A percentile compares a stretch with the other conserved stretches of the same genome.
Evolutionary conservation across 2,888 invertebrate genomes (phyloP).

Genomic region (Drosophila prostipennis): DNA sequence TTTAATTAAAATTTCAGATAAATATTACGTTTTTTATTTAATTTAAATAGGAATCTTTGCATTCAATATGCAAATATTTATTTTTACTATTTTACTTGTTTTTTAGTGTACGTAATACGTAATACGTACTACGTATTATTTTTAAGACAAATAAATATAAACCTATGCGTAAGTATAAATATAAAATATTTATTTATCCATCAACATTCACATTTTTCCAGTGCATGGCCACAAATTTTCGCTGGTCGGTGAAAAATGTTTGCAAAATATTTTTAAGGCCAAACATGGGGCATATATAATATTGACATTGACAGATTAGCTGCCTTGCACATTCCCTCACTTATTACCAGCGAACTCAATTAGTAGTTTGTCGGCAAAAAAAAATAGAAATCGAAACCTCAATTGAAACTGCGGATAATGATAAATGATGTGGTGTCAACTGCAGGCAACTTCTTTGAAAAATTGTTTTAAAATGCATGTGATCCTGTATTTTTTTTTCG

Average conservation of each 20-base stretch:
- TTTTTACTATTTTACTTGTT: no score
- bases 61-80: no score
- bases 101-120: no score
- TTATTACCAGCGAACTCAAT: constrained; percentile 18
- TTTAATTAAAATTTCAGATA: no score
- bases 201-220: not conserved
- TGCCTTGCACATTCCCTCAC: not conserved
- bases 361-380: constrained; percentile 25
- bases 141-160: no score
- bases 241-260: constrained; percentile 15
- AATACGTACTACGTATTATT: no score
- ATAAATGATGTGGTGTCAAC: constrained; percentile 32
- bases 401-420: constrained; percentile 6
- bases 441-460: constrained; percentile 36
- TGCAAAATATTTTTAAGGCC: constrained; percentile 26
- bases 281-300: constrained; percentile 12
- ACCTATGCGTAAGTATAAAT: no score
- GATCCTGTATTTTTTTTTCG: not conserved
- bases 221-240: constrained; percentile 4
- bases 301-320: constrained; percentile 39
- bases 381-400: constrained; percentile 12
- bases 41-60: no score
- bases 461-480: constrained; percentile 19
- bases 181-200: not conserved
- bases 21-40: no score